Conservation (phyloP, 2,797 vertebrate species). For the Mycteria americana region DNA sequence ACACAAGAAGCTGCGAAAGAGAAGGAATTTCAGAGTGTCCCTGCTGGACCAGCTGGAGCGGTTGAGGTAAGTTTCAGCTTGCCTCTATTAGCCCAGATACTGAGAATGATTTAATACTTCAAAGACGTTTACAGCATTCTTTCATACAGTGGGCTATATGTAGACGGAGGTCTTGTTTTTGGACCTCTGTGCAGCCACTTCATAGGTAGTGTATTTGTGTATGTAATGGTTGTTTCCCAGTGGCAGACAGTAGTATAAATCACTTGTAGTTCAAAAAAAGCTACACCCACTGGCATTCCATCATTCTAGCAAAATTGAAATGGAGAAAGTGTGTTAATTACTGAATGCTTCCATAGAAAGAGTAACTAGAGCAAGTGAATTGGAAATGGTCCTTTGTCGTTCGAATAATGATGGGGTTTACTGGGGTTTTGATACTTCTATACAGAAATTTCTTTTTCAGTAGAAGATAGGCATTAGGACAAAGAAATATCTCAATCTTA, state of each 20-base stretch:
- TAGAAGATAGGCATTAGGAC: not conserved
- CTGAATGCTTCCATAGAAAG: not conserved
- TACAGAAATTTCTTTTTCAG: not conserved
- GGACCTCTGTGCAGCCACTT: not conserved
- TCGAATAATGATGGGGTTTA: not conserved
- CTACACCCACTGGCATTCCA: not conserved
- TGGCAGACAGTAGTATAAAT: not conserved
- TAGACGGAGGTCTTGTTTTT: not conserved
- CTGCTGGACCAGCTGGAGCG: slow-evolving; percentile 91
- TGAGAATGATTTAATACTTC: not conserved
- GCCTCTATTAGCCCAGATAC: not conserved
- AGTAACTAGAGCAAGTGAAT: not conserved
- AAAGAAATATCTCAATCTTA: not conserved
- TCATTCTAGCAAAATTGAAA: not conserved
- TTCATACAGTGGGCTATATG: not conserved
- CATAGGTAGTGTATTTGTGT: not conserved
- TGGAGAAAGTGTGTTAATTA: not conserved
- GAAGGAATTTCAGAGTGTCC: slow-evolving; percentile 92
- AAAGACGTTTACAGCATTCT: not conserved
- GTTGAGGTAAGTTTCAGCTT: slow-evolving; percentile 81
- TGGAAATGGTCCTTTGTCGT: not conserved
- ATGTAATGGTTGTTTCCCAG: not conserved
- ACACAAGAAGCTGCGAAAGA: slow-evolving; percentile 95
- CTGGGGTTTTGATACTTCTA: not conserved
- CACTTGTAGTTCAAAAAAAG: not conserved